phyloP scores from a whole-genome alignment of 2,113 vertebrate species.

The Chaenocephalus aceratus region DNA sequence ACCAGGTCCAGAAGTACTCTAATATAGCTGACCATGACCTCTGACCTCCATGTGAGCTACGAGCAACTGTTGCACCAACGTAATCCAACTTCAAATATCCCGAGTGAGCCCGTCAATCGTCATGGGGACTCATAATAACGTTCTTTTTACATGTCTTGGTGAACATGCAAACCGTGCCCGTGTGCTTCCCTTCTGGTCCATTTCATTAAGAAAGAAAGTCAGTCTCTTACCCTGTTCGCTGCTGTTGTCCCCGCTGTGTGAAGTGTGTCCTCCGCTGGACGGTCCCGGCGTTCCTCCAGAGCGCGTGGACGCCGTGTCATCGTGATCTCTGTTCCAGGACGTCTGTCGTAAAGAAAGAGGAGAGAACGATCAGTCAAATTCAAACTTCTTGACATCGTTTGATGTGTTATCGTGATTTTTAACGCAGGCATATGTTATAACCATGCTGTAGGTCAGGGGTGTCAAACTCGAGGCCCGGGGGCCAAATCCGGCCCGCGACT shows the following conservation, averaged over 20 bases:
- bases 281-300: conserved; percentile 94
- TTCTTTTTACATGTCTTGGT: too few species aligned
- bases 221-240: conserved; percentile 94
- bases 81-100: background rate
- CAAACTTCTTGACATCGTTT: background rate
- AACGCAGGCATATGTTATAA: background rate
- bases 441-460: background rate
- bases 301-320: conserved; percentile 97
- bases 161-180: too few species aligned
- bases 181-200: background rate
- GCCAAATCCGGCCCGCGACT: too few species aligned
- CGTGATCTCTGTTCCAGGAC: conserved; percentile 99
- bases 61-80: background rate
- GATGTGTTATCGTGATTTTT: too few species aligned
- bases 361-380: conserved; percentile 6
- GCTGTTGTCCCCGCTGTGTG: conserved; percentile 93
- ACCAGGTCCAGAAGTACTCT: conserved; percentile 2
- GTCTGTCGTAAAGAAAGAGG: conserved; percentile 83
- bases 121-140: background rate
- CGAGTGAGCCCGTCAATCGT: background rate
- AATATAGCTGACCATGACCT: conserved; percentile 18
- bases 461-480: too few species aligned
- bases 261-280: conserved; percentile 91
- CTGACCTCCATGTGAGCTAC: conserved; percentile 19
- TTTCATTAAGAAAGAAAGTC: background rate